Base-by-base conservation (phyloP, 37 sponge, comb jelly and placozoan species). In the Hormiphora californensis region DNA sequence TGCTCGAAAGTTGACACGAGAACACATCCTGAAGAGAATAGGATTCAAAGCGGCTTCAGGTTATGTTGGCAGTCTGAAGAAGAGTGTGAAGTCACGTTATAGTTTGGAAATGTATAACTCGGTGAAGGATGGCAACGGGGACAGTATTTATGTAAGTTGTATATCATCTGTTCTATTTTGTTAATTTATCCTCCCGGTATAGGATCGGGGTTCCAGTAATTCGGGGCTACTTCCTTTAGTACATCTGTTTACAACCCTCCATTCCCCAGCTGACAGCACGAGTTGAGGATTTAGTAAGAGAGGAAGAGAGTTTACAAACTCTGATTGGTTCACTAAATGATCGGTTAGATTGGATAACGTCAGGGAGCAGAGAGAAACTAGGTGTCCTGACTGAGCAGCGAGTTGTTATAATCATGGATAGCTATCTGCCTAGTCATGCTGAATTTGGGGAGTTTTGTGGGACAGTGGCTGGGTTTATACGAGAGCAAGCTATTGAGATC, bases 21-120 rank as follows among this genome's bases (percentile, higher is more conserved):
- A 15, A 22, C 81, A 73, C 32, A 73, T 73, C 43, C 25, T 73
- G 23, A 73, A 73, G 46, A 73, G 43, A 30, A 73, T 40, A 0
- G 81, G 81, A 3, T 73, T 73, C 38, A 73, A 73, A 41, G 81
- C 81, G 3, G 81, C 46, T 73, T 23, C 11, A 40, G 81, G 35
- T n/a, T 73, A 43, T 73, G 81, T 73, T 8, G 44, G 35, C 8
- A 11, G 46, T n/a, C 36, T 73, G 2, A 73, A 73, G 35, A 73
- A 73, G 46, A 73, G 23, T 41, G 81, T 73, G 27, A 73, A 73
- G 81, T 33, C 81, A 8, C 32, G 46, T 0, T 73, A 73, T 36
- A 73, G 35, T 17, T 22, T 32, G 9, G 81, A 73, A 43, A 17
- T 73, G 81, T 73, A 73, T 46, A 73, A 41, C 46, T 43, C 21